Base-by-base conservation (phyloP, 2,888 invertebrate species). In the Muscina levida region DNA sequence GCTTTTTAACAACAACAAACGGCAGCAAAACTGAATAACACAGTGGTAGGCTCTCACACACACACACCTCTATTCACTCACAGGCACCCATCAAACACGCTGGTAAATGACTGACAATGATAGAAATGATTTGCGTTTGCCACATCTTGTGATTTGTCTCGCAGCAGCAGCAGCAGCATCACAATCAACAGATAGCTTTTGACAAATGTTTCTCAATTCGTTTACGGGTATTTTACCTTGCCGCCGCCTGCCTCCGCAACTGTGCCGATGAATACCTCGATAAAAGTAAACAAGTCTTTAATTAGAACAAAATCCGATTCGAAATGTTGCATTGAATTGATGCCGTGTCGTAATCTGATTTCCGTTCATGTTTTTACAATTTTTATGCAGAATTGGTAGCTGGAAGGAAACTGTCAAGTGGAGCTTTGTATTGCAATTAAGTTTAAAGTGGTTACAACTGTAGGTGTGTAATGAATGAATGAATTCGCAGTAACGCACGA, bases 151-250 rank as follows among this genome's bases (percentile, higher is more conserved):
- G 59, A 73, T 71, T 72, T 66, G 48, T 72, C 56, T 76, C 56
- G 8, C 31, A 3, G 8, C 31, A 31, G 3, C 31, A n/a, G n/a
- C n/a, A n/a, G n/a, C n/a, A n/a, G 31, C 31, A 31, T 3, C 42
- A 48, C 77, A 77, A 81, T 81, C 81, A 81, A 81, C 81, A 81
- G 77, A 81, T 81, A 77, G 77, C 81, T 81, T 77, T 74, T 81
- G 59, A 72, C 74, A 81, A 77, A 77, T 77, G 73, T 51, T 72
- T 68, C 26, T 57, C 66, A 59, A 42, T 31, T 31, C 62, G 42
- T 62, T 59, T 59, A 11, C 11, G 37, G 19, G 11, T 15, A 31
- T 59, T 62, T 11, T 62, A 8, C 39, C 17, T 19, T 39, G 59
- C 4, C 4, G 24, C 15, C 26, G 26, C 26, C 15, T 11, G 15